Base-by-base conservation (phyloP, 2,113 vertebrate genomes). In the Dicaeum eximium region DNA sequence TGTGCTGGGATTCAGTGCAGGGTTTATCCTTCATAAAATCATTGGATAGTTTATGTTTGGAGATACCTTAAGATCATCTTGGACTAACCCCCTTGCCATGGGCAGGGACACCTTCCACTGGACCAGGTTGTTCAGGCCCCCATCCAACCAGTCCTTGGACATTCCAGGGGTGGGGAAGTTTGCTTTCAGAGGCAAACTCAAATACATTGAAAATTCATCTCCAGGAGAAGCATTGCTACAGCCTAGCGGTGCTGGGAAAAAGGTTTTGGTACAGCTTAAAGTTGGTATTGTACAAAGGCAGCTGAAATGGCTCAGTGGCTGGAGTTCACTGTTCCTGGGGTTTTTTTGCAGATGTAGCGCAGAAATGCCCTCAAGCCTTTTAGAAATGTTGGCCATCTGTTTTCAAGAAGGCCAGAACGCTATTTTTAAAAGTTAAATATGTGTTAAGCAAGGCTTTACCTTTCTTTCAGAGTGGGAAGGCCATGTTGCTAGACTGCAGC, bases 281-380 rank as follows among this genome's bases (percentile, higher is more conserved):
- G 18, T 3, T 1, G 2, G 3, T 10, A 2, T 14, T 31, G 37
- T n/a, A 28, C 19, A 77, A 48, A 60, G 25, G 20, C 19, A 79
- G 31, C 27, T 30, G 35, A 44, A 61, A 67, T 16, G 21, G 8
- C 24, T 42, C 13, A 61, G 24, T 30, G 23, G 21, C 23, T 48
- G 28, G 18, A 61, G 15, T 9, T 74, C 3, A 0, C 12, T 2
- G 2, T 18, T 30, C 15, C 31, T 61, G 40, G 8, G 3, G 0
- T 0, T 27, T n/a, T 33, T 83, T 74, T 73, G 15, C 40, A 93
- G 10, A 30, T 42, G 1, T 15, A 71, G 7, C 2, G 6, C 30
- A 73, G 30, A 57, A 14, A 15, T 42, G 7, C 7, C n/a, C 21
- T 54, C 50, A 74, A 48, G 65, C 4, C 7, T 69, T 47, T 73